Conservation (phyloP, 2,888 invertebrate genomes). For the Mythimna albipuncta region DNA sequence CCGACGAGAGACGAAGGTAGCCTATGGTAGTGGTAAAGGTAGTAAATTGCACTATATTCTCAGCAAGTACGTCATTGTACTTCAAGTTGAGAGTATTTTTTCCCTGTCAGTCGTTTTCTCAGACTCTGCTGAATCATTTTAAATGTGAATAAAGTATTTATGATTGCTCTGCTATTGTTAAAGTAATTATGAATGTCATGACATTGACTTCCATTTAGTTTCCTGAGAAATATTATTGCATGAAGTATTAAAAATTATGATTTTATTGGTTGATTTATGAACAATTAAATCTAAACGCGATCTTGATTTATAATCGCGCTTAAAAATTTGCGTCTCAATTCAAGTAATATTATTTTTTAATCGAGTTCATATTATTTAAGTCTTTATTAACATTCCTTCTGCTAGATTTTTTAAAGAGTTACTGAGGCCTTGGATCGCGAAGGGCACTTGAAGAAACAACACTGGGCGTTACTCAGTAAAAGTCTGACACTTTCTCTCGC, state of each 20-base stretch:
- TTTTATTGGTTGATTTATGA: neutral
- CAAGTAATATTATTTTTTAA: neutral
- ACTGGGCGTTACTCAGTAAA: no score
- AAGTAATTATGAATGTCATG: slow-evolving; percentile 26
- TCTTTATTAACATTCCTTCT: neutral
- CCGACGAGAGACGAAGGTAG: no score
- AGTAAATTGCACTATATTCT: slow-evolving; percentile 1
- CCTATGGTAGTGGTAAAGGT: no score
- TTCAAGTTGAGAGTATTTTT: neutral
- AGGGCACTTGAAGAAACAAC: no score
- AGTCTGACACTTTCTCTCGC: no score
- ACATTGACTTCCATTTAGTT: slow-evolving; percentile 37
- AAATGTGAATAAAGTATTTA: slow-evolving; percentile 31
- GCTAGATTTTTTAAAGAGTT: no score
- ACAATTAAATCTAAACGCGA: neutral
- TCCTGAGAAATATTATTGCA: neutral
- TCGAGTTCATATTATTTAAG: neutral
- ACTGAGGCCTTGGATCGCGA: no score
- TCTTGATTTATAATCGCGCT: neutral
- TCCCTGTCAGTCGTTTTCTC: slow-evolving; percentile 29
- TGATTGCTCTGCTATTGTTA: slow-evolving; percentile 30
- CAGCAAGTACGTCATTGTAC: neutral
- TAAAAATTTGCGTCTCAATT: no score
- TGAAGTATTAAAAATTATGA: neutral
- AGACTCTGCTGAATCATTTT: slow-evolving; percentile 25